Base-by-base conservation (phyloP, 1,140 invertebrate genomes). In the Sinonovacula constricta region DNA sequence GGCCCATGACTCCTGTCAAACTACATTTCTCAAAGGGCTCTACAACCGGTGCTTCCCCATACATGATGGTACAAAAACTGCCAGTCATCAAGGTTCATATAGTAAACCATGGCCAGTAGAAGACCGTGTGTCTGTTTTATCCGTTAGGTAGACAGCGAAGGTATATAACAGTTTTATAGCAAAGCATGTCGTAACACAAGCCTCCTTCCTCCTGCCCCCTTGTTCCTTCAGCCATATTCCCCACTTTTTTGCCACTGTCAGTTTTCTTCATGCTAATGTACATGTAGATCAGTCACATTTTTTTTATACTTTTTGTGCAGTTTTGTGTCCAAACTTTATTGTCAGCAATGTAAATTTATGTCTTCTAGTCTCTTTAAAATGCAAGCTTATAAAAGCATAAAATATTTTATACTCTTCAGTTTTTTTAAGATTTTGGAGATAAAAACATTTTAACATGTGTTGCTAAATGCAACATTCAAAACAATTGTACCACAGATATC, bases 31-130 rank as follows among this genome's bases (percentile, higher is more conserved):
- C 75, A 68, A 78, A 78, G 36, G 75, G 75, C 53, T 12, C 62
- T 26, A 75, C 72, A n/a, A 28, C 72, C 2, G 31, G 45, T 33
- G 30, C 36, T 49, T 78, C 75, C 33, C 75, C 75, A 22, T 78
- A 78, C 57, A 78, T 78, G 75, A 78, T 78, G 75, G 75, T 78
- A n/a, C 75, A 78, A 78, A 78, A 78, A 78, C 75, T 78, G 49
- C 75, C 75, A 12, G 75, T 78, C 26, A 78, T 78, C 53, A 78
- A 78, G 75, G 75, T 78, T 63, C 75, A 78, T 78, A 78, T 78
- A 60, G 56, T 78, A 60, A 78, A 69, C 57, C 31, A 78, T 39
- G 66, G 66, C 7, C 75, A 78, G 62, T 78, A 67, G 5, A 39
- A 45, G 39, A 39, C 34, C 53, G 45, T 69, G 26, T 78, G 26